Conservation (phyloP, 2,888 invertebrate species). For the Lycocerus yunnanus region DNA sequence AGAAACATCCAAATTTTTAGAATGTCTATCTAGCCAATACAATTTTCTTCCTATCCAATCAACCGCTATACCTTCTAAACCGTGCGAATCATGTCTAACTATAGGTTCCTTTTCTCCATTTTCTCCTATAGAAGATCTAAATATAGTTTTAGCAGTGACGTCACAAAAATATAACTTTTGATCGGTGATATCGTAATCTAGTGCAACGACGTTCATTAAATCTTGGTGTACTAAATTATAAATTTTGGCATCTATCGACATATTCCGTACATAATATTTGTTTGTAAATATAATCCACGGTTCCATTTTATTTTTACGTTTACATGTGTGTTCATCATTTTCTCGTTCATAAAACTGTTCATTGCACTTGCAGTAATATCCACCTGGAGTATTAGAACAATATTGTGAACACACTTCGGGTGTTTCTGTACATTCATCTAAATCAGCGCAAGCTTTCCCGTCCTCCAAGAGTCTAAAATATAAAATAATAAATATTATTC, state of each 20-base stretch:
- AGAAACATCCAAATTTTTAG: slow-evolving; percentile 93
- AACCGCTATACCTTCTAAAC: slow-evolving; percentile 95
- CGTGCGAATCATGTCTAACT: slow-evolving; percentile 91
- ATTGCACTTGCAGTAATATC: slow-evolving; percentile 95
- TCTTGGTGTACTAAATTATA: slow-evolving; percentile 93
- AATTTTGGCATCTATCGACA: slow-evolving; percentile 84
- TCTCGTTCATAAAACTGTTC: slow-evolving; percentile 87
- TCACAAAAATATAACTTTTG: slow-evolving; percentile 94
- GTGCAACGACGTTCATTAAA: slow-evolving; percentile 93
- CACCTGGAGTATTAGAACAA: slow-evolving; percentile 94
- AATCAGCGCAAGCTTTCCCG: slow-evolving; percentile 89
- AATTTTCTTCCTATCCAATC: slow-evolving; percentile 97
- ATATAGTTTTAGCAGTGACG: slow-evolving; percentile 93
- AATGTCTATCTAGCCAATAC: slow-evolving; percentile 96
- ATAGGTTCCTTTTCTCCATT: slow-evolving; percentile 77
- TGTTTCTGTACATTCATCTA: slow-evolving; percentile 87
- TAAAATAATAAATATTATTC: neutral
- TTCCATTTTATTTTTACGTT: slow-evolving; percentile 76
- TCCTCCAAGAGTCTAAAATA: slow-evolving; percentile 71
- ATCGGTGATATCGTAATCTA: slow-evolving; percentile 88
- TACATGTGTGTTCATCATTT: slow-evolving; percentile 87
- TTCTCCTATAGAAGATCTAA: slow-evolving; percentile 68
- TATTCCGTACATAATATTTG: slow-evolving; percentile 95
- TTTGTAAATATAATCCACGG: slow-evolving; percentile 96
- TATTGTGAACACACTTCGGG: slow-evolving; percentile 92